Percentiles rank a stretch among this genome's conserved stretches.
Evolutionary conservation across 1,140 invertebrate genomes (phyloP).

Genomic region (Propsilocerus akamusi): DNA sequence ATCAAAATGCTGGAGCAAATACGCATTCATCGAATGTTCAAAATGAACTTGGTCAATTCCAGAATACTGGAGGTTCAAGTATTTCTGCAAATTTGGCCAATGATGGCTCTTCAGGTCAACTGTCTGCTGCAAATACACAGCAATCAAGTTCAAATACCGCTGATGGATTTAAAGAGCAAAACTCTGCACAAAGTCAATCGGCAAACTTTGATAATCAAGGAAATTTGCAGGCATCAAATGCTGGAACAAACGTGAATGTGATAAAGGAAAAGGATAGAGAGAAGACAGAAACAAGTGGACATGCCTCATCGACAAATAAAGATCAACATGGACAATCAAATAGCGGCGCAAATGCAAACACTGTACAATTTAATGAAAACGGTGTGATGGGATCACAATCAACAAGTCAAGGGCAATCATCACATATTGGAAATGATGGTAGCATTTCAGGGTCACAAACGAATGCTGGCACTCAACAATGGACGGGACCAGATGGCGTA

Average conservation of each 20-base stretch:
- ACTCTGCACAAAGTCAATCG: slow-evolving; percentile 17
- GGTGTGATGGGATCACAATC: slow-evolving; percentile 10
- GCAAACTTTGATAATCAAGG: slow-evolving; percentile 14
- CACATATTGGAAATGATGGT: slow-evolving; percentile 17
- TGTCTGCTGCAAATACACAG: slow-evolving; percentile 19
- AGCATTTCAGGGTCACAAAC: slow-evolving; percentile 15
- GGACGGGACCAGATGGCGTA: slow-evolving; percentile 13
- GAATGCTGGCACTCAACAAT: slow-evolving; percentile 13
- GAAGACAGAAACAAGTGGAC: slow-evolving; percentile 13
- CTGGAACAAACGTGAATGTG: slow-evolving; percentile 17
- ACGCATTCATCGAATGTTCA: slow-evolving; percentile 13
- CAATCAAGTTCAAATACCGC: slow-evolving; percentile 10
- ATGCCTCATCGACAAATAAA: slow-evolving; percentile 15
- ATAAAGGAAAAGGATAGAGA: slow-evolving; percentile 11
- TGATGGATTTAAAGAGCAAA: slow-evolving; percentile 9
- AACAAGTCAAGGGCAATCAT: slow-evolving; percentile 18
- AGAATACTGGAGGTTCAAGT: slow-evolving; percentile 15
- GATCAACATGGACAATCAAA: slow-evolving; percentile 14
- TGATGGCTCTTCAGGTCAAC: slow-evolving; percentile 19
- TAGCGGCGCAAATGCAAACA: slow-evolving; percentile 18
- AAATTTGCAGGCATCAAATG: slow-evolving; percentile 16
- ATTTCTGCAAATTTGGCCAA: slow-evolving; percentile 18
- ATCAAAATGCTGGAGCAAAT: slow-evolving; percentile 21
- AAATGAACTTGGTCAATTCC: slow-evolving; percentile 11
- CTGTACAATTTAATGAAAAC: slow-evolving; percentile 12